Percentiles rank a stretch among this genome's conserved stretches.
Conservation (phyloP, 2,113 vertebrate genomes). For the Alethe diademata region DNA sequence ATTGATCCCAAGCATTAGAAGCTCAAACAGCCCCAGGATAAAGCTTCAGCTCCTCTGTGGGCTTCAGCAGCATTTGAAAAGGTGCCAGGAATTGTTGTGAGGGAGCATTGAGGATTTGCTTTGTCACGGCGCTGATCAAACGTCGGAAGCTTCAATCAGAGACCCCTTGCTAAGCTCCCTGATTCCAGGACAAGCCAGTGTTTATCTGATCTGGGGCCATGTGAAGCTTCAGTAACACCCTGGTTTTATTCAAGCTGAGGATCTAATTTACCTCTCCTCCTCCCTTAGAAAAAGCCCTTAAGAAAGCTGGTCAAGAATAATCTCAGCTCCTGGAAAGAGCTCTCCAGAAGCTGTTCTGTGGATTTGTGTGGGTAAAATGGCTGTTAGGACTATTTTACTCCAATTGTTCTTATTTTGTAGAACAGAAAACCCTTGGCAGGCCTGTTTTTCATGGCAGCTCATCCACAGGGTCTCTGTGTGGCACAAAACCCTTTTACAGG, state of each 20-base stretch:
- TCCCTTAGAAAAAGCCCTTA: background rate
- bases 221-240: background rate
- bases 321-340: background rate
- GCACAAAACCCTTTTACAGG: background rate
- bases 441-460: background rate
- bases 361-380: background rate
- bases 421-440: background rate
- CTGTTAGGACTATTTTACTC: background rate
- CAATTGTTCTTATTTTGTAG: background rate
- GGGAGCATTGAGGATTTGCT: background rate
- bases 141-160: accelerated
- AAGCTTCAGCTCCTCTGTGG: background rate
- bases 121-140: background rate
- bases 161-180: background rate
- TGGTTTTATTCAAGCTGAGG: background rate
- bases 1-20: background rate
- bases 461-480: background rate
- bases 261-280: conserved; percentile 13
- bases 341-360: background rate
- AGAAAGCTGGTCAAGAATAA: background rate
- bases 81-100: background rate
- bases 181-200: background rate
- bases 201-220: background rate
- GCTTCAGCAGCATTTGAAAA: background rate
- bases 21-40: background rate